Conservation (phyloP, 2,888 invertebrate genomes). For the Alcis repandata region DNA sequence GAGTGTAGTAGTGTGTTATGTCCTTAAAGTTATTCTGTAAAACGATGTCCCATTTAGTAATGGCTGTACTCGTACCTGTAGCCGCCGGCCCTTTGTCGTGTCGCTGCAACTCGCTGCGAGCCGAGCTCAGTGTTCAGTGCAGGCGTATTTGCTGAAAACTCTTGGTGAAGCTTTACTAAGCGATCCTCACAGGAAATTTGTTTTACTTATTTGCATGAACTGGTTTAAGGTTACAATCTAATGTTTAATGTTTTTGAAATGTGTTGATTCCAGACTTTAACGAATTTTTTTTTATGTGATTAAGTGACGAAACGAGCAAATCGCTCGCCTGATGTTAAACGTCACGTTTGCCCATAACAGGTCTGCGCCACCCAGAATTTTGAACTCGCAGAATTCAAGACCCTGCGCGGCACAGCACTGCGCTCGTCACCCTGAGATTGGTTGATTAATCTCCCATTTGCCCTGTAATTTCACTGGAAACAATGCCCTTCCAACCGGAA, state of each 20-base stretch:
- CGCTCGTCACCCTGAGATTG: too few relatives aligned
- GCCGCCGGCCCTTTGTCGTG: background rate
- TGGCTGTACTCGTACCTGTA: background rate
- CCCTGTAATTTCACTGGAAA: too few relatives aligned
- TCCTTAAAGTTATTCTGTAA: background rate
- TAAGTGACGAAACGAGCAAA: too few relatives aligned
- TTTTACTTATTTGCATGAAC: slow-evolving; percentile 6
- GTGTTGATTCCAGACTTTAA: background rate
- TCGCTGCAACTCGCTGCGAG: background rate
- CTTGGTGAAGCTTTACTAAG: slow-evolving; percentile 10
- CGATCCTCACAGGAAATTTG: background rate
- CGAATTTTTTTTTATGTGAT: too few relatives aligned
- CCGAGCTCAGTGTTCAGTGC: background rate
- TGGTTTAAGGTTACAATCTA: background rate
- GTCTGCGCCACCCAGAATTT: too few relatives aligned
- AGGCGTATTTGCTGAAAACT: slow-evolving; percentile 7
- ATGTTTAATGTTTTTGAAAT: background rate
- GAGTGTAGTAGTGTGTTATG: too few relatives aligned
- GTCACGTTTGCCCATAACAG: too few relatives aligned
- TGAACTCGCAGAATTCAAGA: too few relatives aligned
- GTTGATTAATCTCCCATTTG: too few relatives aligned
- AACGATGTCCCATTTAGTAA: background rate
- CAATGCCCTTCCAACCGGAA: too few relatives aligned
- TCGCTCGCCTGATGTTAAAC: too few relatives aligned
- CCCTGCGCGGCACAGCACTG: too few relatives aligned